Base-by-base conservation (phyloP, 2,888 invertebrate genomes). In the Caenorhabditis wallacei region DNA sequence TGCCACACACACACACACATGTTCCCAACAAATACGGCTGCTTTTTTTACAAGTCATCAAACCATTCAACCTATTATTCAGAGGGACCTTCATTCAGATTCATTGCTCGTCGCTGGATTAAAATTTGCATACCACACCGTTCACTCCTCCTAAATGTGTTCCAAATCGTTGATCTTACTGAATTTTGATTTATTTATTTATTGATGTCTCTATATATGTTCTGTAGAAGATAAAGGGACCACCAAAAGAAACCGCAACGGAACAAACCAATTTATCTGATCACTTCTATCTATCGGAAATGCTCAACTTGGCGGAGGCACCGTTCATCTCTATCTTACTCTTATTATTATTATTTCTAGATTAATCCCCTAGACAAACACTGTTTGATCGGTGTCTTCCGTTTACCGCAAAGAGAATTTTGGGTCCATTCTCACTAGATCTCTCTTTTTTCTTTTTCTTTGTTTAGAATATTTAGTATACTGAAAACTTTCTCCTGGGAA, bases 191-290 rank as follows among this genome's bases (percentile, higher is more conserved):
- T 53, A 43, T 22, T 40, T 13, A 8, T 40, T 40, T 2, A 40
- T 40, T 40, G 40, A 56, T n/a, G 3, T 48, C 5, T 46, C 8
- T 11, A n/a, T 69, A n/a, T 68, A 24, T 37, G n/a, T n/a, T 10
- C 13, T 43, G 43, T 43, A 13, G 11, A 40, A 68, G 46, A 48
- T 37, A 57, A 51, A 43, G 35, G 24, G 22, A 20, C 8, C n/a
- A n/a, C n/a, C 37, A 7, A 76, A 53, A 61, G 69, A 43, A 20
- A 69, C 66, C 61, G 59, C 68, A 30, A 68, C 48, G 76, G 76
- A 76, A 76, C 76, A 76, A 76, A 76, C 76, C 69, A 76, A 76
- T 76, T 61, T 54, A 74, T 26, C n/a, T 68, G 51, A 75, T 66
- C 24, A 13, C 18, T 43, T n/a, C 18, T 3, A 48, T 48, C 8